These are phyloP conservation scores for Salmo trutta DNA, from an alignment of 2,797 vertebrate species.

Conservation along the genomic window DNA sequence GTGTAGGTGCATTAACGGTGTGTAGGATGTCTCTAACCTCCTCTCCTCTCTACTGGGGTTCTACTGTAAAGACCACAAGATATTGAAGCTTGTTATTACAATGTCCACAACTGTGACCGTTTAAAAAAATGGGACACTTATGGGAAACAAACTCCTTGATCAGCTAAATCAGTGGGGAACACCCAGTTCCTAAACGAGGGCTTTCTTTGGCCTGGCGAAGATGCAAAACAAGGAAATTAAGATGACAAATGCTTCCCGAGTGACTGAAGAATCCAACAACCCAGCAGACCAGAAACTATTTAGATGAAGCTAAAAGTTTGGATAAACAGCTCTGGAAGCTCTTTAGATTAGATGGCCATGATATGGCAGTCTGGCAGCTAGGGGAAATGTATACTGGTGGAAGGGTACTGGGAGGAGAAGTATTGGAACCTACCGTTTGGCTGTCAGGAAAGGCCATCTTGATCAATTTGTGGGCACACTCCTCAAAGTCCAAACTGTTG, in stretches of 20 bases:
- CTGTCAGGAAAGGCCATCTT: conserved; percentile 98
- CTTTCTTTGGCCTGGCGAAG: conserved; percentile 22
- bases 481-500: conserved; percentile 97
- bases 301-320: conserved; percentile 26
- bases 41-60: neutral
- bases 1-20: neutral
- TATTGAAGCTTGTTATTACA: neutral
- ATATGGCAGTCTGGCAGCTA: neutral
- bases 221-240: conserved; percentile 42
- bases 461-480: conserved; percentile 95
- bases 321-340: conserved; percentile 31
- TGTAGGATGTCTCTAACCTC: neutral
- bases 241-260: conserved; percentile 50
- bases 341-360: neutral
- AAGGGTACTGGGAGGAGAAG: neutral
- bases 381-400: neutral
- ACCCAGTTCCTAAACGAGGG: conserved; percentile 37
- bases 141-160: conserved; percentile 34
- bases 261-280: conserved; percentile 40
- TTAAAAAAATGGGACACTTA: conserved; percentile 6
- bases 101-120: conserved; percentile 2
- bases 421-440: conserved; percentile 83
- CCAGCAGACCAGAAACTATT: conserved; percentile 43
- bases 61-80: neutral
- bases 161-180: conserved; percentile 38